phyloP scores from a whole-genome alignment of 1,140 invertebrate genomes.

The Drosophila oshimai region DNA sequence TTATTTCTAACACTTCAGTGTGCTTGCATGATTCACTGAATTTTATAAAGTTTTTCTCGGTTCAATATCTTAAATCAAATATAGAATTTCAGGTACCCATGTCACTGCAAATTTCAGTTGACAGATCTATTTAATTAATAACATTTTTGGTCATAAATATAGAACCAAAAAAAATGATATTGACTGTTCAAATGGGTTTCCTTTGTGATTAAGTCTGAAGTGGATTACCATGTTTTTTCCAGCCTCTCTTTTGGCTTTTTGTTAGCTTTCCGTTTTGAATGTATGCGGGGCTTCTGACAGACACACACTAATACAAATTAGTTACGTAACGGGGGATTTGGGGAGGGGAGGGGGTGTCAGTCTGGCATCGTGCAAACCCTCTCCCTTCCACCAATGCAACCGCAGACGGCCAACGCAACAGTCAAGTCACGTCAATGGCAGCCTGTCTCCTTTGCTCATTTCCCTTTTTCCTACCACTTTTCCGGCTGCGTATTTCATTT shows the following conservation, averaged over 20 bases:
- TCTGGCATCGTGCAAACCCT: constrained; percentile 12
- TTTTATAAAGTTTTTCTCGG: no score
- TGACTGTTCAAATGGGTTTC: not conserved
- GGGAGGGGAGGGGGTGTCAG: not conserved
- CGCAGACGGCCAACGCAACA: constrained; percentile 56
- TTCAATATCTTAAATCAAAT: not conserved
- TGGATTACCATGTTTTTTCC: constrained; percentile 13
- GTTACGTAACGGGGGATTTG: constrained; percentile 17
- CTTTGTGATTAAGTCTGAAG: constrained; percentile 46
- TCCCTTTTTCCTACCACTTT: not conserved
- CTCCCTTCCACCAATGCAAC: constrained; percentile 37
- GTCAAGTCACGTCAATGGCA: constrained; percentile 66
- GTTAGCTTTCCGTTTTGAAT: constrained; percentile 8
- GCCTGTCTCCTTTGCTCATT: constrained; percentile 6
- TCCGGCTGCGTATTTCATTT: constrained; percentile 57
- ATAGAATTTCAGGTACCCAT: no score
- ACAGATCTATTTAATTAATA: not conserved
- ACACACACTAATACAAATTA: constrained; percentile 53
- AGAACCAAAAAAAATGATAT: not conserved
- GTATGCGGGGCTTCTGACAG: constrained; percentile 1
- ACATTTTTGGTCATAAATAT: not conserved
- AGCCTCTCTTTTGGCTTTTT: not conserved
- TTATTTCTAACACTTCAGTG: no score
- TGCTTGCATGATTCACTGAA: no score
- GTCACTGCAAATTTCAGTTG: not conserved